phyloP scores from a whole-genome alignment of 2,113 vertebrate genomes.

The Callospermophilus lateralis region DNA sequence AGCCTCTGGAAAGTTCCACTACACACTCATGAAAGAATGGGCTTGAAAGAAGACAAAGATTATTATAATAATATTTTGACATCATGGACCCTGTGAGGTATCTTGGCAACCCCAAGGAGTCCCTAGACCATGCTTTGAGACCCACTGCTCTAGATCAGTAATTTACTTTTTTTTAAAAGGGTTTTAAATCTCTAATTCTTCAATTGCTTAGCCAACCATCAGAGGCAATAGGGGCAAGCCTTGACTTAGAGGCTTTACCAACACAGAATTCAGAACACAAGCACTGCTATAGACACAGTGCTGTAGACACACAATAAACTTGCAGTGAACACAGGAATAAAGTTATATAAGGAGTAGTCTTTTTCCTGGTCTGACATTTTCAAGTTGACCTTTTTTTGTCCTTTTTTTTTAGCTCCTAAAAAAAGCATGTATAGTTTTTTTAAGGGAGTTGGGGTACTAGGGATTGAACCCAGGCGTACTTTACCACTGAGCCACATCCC shows the following conservation, averaged over 20 bases:
- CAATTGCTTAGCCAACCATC: not conserved
- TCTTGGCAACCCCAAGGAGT: not conserved
- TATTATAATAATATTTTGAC: constrained; percentile 3
- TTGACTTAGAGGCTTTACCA: not conserved
- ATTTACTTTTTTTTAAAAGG: not conserved
- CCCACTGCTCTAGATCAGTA: not conserved
- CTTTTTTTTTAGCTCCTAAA: too few species aligned
- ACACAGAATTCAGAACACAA: not conserved
- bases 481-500: too few species aligned
- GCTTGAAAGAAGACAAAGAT: not conserved
- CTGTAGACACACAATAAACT: not conserved
- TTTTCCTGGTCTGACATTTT: constrained; percentile 59
- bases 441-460: too few species aligned
- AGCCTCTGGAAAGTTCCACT: not conserved
- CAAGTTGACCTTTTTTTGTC: constrained; percentile 37
- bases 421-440: not conserved
- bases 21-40: not conserved
- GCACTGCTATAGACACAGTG: not conserved
- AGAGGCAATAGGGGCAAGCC: not conserved
- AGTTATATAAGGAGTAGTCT: not conserved
- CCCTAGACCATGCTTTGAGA: not conserved
- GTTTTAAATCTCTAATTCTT: not conserved
- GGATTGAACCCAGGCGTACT: too few species aligned
- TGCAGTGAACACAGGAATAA: not conserved
- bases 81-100: not conserved